Conservation (phyloP, 1,140 invertebrate genomes). For the Uloborus diversus region DNA sequence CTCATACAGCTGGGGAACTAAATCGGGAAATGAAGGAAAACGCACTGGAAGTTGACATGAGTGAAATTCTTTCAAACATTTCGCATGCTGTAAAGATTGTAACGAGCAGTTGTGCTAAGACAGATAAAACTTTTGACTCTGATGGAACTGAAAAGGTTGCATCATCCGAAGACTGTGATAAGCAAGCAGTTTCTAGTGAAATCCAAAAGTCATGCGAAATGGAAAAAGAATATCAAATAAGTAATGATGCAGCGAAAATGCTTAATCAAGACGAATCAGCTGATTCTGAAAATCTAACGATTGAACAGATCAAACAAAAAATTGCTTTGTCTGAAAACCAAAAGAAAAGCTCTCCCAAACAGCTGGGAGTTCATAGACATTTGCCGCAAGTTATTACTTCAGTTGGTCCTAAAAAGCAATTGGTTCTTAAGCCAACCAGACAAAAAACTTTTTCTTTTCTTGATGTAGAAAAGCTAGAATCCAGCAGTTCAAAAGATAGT, state of each 20-base stretch:
- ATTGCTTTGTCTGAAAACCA: neutral
- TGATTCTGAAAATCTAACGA: neutral
- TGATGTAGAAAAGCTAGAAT: neutral
- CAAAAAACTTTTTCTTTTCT: conserved; percentile 35
- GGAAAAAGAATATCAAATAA: neutral
- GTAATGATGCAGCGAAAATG: neutral
- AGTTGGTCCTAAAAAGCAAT: neutral
- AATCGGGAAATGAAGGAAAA: no score
- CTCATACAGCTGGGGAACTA: no score
- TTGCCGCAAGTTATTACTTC: conserved; percentile 17
- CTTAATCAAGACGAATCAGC: neutral
- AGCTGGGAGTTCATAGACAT: conserved; percentile 11
- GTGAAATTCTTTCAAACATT: no score
- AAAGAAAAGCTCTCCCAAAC: neutral
- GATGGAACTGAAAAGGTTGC: neutral
- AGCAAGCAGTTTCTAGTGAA: neutral
- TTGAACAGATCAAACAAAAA: neutral
- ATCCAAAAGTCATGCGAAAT: neutral
- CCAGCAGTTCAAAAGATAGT: no score
- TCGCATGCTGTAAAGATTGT: no score
- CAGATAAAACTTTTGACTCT: no score
- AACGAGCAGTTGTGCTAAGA: no score
- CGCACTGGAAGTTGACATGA: no score
- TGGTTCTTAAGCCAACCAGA: neutral
- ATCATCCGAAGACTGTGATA: neutral